phyloP scores from a whole-genome alignment of 30 jellyfish, hydroid and myxozoan genomes.

The Cassiopea andromeda region DNA sequence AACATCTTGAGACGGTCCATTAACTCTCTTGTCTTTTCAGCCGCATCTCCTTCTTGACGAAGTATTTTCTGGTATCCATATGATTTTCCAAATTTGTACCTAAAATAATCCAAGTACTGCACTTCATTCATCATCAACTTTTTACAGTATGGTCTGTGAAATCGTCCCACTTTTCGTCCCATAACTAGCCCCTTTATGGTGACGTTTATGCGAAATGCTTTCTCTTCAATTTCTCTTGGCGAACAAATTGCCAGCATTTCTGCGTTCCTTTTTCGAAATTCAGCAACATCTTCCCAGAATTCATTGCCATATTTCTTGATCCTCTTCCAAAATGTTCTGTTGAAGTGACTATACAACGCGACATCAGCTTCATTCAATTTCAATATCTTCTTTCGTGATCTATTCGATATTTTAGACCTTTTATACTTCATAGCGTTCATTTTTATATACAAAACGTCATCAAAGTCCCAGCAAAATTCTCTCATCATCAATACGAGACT shows the following conservation, averaged over 20 bases:
- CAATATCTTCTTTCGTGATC: constrained; percentile 44
- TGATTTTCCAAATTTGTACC: constrained; percentile 77
- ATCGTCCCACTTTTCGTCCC: constrained; percentile 84
- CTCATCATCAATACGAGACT: constrained; percentile 89
- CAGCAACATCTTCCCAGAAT: constrained; percentile 89
- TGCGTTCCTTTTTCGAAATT: constrained; percentile 68
- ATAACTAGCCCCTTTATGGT: constrained; percentile 68
- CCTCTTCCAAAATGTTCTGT: constrained; percentile 87
- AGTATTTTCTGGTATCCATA: constrained; percentile 84
- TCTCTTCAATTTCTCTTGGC: constrained; percentile 80
- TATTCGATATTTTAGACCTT: constrained; percentile 36
- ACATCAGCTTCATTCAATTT: constrained; percentile 90
- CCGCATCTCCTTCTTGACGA: constrained; percentile 72
- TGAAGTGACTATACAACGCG: constrained; percentile 72
- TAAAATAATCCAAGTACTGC: constrained; percentile 77
- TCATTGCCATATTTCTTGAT: constrained; percentile 64
- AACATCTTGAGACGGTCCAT: constrained; percentile 19
- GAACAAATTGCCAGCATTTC: constrained; percentile 67
- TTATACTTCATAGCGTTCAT: constrained; percentile 82
- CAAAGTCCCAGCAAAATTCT: constrained; percentile 89
- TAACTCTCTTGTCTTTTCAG: constrained; percentile 44
- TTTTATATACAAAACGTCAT: constrained; percentile 86
- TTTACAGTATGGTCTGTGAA: constrained; percentile 77
- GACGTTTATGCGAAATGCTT: constrained; percentile 74
- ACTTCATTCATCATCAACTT: constrained; percentile 87